A percentile compares a stretch with the other conserved stretches of the same genome.
Evolutionary conservation across 2,113 vertebrate species (phyloP).

Genomic region (Dipodomys ordii): DNA sequence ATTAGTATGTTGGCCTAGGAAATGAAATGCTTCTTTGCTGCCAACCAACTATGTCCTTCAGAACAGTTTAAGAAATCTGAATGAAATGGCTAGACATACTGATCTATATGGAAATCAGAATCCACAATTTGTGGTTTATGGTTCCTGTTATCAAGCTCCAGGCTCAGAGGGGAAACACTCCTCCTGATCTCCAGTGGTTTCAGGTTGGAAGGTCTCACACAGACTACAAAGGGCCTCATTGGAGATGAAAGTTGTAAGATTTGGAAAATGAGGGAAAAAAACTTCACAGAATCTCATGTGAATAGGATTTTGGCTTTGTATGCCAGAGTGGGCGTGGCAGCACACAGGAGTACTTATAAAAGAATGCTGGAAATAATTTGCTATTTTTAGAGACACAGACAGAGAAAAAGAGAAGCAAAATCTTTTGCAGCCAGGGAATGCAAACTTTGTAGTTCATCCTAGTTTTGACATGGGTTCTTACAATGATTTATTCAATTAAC

Average conservation of each 20-base stretch:
- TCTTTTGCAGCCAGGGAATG: slow-evolving; percentile 82
- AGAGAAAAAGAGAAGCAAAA: slow-evolving; percentile 79
- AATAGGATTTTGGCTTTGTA: slow-evolving; percentile 59
- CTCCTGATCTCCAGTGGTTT: not conserved
- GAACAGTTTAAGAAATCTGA: not conserved
- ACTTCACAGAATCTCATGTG: slow-evolving; percentile 46
- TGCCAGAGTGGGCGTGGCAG: slow-evolving; percentile 67
- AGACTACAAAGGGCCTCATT: not conserved
- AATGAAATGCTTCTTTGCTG: not conserved
- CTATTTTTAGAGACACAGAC: slow-evolving; percentile 76
- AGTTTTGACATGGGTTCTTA: slow-evolving; percentile 85
- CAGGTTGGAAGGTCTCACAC: not conserved
- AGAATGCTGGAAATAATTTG: slow-evolving; percentile 75
- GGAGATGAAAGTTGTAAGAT: slow-evolving; percentile 43
- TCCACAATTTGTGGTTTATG: not conserved
- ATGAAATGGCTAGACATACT: slow-evolving; percentile 1
- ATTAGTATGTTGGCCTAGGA: not conserved
- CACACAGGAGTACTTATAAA: slow-evolving; percentile 57
- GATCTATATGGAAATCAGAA: slow-evolving; percentile 31
- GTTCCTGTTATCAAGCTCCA: not conserved
- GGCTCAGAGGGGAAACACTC: not conserved
- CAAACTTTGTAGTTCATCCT: slow-evolving; percentile 84
- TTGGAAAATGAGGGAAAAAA: slow-evolving; percentile 28
- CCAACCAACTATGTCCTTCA: slow-evolving; percentile 8
- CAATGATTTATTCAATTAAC: slow-evolving; percentile 90